phyloP scores from a whole-genome alignment of 1,140 invertebrate genomes.

The Zeugodacus cucurbitae region DNA sequence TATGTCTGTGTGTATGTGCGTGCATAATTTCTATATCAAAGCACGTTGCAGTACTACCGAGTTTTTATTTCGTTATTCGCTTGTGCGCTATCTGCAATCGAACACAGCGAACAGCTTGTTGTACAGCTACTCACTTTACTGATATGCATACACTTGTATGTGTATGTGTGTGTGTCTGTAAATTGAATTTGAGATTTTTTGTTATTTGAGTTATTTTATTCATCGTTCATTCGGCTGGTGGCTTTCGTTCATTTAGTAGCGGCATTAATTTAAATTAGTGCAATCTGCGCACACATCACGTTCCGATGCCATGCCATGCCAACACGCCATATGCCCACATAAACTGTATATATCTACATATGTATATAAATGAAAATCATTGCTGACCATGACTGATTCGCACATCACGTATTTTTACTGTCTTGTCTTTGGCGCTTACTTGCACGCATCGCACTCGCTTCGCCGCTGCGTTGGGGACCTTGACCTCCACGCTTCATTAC shows the following conservation, averaged over 20 bases:
- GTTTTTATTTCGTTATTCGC: background rate
- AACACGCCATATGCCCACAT: background rate
- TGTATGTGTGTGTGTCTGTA: background rate
- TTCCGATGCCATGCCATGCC: background rate
- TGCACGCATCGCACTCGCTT: background rate
- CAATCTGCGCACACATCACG: constrained; percentile 15
- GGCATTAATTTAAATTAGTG: constrained; percentile 28
- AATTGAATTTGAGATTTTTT: background rate
- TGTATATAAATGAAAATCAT: background rate
- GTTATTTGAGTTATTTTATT: background rate
- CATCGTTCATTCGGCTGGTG: background rate
- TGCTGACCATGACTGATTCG: constrained; percentile 14
- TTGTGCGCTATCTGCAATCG: background rate
- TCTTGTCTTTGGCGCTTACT: background rate
- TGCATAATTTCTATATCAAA: background rate
- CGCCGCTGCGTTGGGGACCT: background rate
- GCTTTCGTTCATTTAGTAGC: constrained; percentile 18
- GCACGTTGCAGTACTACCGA: background rate
- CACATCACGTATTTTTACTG: background rate
- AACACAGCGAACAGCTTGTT: background rate
- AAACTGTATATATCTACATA: background rate
- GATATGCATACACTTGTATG: background rate
- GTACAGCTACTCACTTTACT: background rate
- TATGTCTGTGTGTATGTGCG: background rate
- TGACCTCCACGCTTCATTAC: constrained; percentile 31